phyloP scores from a whole-genome alignment of 30 jellyfish, hydroid and myxozoan species.

The Mastigias papua region DNA sequence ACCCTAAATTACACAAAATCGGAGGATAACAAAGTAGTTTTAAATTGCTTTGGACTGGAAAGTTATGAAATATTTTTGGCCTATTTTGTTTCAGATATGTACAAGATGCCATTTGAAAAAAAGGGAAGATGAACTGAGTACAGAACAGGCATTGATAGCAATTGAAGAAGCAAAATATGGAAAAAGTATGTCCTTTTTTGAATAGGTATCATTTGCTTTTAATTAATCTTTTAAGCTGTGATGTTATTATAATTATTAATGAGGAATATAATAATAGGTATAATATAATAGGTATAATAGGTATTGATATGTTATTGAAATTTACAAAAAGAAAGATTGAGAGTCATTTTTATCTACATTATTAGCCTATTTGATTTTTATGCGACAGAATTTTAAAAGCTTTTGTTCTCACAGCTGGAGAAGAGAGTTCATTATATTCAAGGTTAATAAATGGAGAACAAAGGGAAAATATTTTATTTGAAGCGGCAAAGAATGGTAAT shows the following conservation, averaged over 20 bases:
- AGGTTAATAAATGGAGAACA: conserved; percentile 63
- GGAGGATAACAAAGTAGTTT: no score
- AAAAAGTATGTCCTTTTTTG: conserved; percentile 47
- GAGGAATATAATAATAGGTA: no score
- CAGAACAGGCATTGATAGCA: conserved; percentile 93
- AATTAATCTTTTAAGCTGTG: not conserved
- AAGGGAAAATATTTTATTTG: conserved; percentile 80
- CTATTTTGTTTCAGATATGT: conserved; percentile 72
- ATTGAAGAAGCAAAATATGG: conserved; percentile 97
- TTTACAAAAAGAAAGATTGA: no score
- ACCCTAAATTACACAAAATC: no score
- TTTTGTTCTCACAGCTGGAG: conserved; percentile 43
- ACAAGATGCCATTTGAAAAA: conserved; percentile 95
- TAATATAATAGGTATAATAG: no score
- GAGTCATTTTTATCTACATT: no score
- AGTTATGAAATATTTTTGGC: not conserved
- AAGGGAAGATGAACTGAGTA: conserved; percentile 89
- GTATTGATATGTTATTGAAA: no score
- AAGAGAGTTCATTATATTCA: conserved; percentile 59
- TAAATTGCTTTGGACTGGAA: no score
- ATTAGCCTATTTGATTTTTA: no score
- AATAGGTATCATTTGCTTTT: not conserved
- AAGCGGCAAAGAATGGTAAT: conserved; percentile 95
- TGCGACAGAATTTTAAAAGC: no score
- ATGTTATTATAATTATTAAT: not conserved